These are phyloP conservation scores for Vicugna pacos DNA, from an alignment of 2,113 vertebrate genomes.

Conservation along the genomic window DNA sequence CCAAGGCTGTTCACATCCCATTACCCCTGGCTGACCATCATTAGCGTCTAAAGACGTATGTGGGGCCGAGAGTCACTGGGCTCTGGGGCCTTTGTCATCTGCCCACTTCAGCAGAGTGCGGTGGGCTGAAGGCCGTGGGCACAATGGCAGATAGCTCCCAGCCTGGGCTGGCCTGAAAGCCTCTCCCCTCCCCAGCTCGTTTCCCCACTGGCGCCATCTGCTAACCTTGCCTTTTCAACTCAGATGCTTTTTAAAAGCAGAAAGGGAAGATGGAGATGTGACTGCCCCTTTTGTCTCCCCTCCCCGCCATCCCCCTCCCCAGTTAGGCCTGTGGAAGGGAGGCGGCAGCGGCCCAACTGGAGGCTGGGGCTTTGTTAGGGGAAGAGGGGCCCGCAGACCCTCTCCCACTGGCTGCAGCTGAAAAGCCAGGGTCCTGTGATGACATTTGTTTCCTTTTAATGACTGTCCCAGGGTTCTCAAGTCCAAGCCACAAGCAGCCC, in stretches of 20 bases:
- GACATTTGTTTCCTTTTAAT: no score
- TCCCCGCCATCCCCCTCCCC: neutral
- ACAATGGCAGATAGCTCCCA: constrained; percentile 43
- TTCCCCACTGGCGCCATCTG: neutral
- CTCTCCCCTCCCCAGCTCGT: neutral
- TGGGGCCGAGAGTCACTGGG: neutral
- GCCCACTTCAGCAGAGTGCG: constrained; percentile 36
- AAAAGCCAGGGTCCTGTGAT: neutral
- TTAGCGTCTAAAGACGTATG: neutral
- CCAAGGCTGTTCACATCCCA: neutral
- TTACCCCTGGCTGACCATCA: neutral
- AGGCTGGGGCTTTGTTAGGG: neutral
- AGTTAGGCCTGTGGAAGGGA: neutral
- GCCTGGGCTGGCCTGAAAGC: neutral
- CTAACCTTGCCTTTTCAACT: neutral
- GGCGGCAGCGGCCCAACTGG: fast-evolving
- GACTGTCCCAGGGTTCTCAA: neutral
- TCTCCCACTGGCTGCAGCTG: neutral
- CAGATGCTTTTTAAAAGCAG: constrained; percentile 29
- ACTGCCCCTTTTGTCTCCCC: fast-evolving
- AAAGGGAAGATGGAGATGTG: neutral
- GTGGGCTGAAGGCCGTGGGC: neutral
- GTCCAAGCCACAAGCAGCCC: neutral
- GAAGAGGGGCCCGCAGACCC: neutral
- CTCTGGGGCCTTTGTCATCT: constrained; percentile 53